A percentile compares a stretch with the other conserved stretches of the same genome.
Conservation (phyloP, 1,140 invertebrate species). For the Bicyclus anynana region DNA sequence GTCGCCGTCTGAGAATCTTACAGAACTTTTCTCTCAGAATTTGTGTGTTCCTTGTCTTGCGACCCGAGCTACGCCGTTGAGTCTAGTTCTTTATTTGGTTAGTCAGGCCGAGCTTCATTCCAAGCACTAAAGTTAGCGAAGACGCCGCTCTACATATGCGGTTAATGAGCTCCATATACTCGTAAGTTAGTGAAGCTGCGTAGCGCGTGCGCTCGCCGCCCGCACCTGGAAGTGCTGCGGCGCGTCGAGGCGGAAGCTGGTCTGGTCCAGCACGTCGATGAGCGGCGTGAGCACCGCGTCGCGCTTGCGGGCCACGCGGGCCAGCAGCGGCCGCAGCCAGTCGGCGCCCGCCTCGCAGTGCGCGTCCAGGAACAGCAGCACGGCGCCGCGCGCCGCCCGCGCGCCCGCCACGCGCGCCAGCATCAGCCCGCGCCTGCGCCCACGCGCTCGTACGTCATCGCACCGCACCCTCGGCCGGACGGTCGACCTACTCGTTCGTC, state of each 20-base stretch:
- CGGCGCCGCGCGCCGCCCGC: conserved; percentile 85
- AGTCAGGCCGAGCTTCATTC: no score
- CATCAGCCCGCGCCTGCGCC: conserved; percentile 86
- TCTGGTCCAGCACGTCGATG: conserved; percentile 94
- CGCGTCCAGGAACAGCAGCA: conserved; percentile 96
- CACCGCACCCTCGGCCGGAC: no score
- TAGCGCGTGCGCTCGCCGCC: neutral
- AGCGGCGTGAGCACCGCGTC: conserved; percentile 92
- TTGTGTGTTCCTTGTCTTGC: no score
- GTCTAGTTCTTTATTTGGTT: no score
- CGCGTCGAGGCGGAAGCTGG: conserved; percentile 87
- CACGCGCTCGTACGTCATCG: neutral
- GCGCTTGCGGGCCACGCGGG: conserved; percentile 88
- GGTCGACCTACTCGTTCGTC: no score
- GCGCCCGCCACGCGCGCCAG: conserved; percentile 90
- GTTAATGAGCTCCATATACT: no score
- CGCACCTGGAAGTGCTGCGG: conserved; percentile 79
- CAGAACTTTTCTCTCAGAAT: no score
- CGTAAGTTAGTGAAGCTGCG: no score
- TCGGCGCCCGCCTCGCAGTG: conserved; percentile 92
- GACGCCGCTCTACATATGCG: no score
- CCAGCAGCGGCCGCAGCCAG: conserved; percentile 93
- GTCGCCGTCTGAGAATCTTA: no score
- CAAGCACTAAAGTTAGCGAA: no score
- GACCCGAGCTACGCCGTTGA: no score